Base-by-base conservation (phyloP, 2,113 vertebrate species). In the Rhabdornis inornatus region DNA sequence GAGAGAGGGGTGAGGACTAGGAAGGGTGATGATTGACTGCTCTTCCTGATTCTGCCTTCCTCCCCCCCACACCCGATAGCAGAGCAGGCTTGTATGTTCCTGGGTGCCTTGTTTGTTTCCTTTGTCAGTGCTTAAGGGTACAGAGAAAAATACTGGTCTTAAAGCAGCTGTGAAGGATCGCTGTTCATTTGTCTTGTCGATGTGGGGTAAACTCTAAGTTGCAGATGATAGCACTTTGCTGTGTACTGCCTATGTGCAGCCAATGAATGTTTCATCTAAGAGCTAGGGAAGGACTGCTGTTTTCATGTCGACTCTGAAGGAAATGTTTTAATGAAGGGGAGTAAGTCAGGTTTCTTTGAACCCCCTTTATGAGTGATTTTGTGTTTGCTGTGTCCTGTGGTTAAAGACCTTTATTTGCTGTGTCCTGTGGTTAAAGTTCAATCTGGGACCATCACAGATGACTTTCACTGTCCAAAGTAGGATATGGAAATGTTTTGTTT, bases 41-140 rank as follows among this genome's bases (percentile, higher is more conserved):
- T 75, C 20, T 65, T 75, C 42, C 78, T 65, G 40, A 64, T n/a
- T 60, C 52, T 56, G 30, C 20, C 40, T 56, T 55, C 14, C 28
- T 21, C 9, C 4, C 20, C 19, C 14, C 6, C 31, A 44, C 9
- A 44, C 14, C 64, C 0, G 0, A 65, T 2, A 17, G 44, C 9
- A 21, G 23, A 4, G 4, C 5, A 22, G 25, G 10, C 31, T 60
- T 72, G 7, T 61, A 22, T 64, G 25, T 30, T 84, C 39, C 27
- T 45, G 47, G 25, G 10, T 72, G n/a, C 11, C 70, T 44, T 3
- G 0, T 87, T 85, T 90, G 18, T 70, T 66, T 92, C 42, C 63
- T 60, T 55, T 70, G 42, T 77, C 59, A 77, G n/a, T 31, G 45
- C n/a, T 90, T 65, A 59, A 66, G 55, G 19, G 25, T 49, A 72